These are phyloP conservation scores for Craseonycteris thonglongyai DNA, from an alignment of 2,113 vertebrate species.

Conservation along the genomic window DNA sequence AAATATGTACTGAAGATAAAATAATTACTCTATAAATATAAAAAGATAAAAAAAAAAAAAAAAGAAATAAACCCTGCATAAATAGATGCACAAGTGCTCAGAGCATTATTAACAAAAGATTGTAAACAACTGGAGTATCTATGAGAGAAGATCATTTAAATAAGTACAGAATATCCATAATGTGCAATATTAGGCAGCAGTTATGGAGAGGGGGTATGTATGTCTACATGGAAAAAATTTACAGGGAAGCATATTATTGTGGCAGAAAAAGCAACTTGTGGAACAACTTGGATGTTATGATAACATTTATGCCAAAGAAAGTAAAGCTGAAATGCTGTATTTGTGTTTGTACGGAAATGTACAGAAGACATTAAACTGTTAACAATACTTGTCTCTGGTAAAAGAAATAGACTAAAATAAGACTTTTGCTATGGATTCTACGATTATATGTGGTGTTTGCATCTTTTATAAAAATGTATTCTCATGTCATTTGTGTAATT, in stretches of 20 bases:
- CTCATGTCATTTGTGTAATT: not conserved
- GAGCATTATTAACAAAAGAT: slow-evolving; percentile 3
- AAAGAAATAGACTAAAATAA: not conserved
- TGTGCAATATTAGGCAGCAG: not conserved
- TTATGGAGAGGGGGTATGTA: not conserved
- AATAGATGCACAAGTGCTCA: not conserved
- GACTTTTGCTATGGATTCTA: not conserved
- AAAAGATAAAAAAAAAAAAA: too few species aligned
- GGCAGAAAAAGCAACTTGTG: not conserved
- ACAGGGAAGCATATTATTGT: not conserved
- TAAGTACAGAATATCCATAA: not conserved
- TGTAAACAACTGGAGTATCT: not conserved
- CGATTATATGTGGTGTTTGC: not conserved
- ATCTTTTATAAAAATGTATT: not conserved
- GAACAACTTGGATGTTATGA: not conserved
- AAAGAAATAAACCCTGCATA: slow-evolving; percentile 8
- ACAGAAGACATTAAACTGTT: not conserved
- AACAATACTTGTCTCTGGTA: not conserved
- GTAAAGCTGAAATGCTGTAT: not conserved
- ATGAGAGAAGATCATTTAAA: not conserved
- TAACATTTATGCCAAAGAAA: not conserved
- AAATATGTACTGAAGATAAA: too few species aligned
- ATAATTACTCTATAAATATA: too few species aligned
- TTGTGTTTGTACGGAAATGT: not conserved
- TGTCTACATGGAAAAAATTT: not conserved